Base-by-base conservation (phyloP, 2,113 vertebrate genomes). In the Pogonocichla stellata region DNA sequence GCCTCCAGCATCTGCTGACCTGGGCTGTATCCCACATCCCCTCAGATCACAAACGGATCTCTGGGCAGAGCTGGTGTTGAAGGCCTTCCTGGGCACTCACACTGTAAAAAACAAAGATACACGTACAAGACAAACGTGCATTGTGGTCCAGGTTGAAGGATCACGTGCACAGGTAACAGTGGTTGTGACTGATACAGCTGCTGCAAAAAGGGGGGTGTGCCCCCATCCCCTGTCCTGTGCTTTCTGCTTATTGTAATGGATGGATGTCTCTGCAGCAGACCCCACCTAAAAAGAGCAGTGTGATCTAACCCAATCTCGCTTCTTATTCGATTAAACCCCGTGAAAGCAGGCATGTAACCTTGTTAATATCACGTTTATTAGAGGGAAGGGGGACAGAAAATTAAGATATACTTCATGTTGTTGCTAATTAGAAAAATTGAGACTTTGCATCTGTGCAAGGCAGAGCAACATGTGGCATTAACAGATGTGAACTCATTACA, bases 371-470 rank as follows among this genome's bases (percentile, higher is more conserved):
- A 97, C 95, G 47, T 98, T 98, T 98, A 98, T 98, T 98, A 98
- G 97, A 97, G 96, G 97, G 97, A 98, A 97, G 97, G 97, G 97
- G 97, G 95, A 98, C 90, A 97, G 98, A 98, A 98, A 98, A 98
- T 98, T 97, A 98, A 98, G 98, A 98, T 98, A 98, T 98, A 98
- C 98, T 98, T 98, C 93, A 88, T 98, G 98, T 97, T 98, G 97
- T 95, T 98, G 97, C 98, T 98, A 98, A 98, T 98, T 98, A 98
- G 98, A 98, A 98, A 98, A 98, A 98, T 98, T 98, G 98, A 98
- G 98, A 98, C 97, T 98, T 98, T 98, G 96, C 98, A 98, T 98
- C 98, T 98, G 98, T 93, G 94, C 97, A 92, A 97, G 93, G 45
- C 97, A 91, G 86, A 98, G 97, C 98, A 98, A 98, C 98, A 98